A percentile compares a stretch with the other conserved stretches of the same genome.
These are phyloP conservation scores for Diabrotica virgifera DNA, from an alignment of 1,140 invertebrate species.

Conservation along the genomic window DNA sequence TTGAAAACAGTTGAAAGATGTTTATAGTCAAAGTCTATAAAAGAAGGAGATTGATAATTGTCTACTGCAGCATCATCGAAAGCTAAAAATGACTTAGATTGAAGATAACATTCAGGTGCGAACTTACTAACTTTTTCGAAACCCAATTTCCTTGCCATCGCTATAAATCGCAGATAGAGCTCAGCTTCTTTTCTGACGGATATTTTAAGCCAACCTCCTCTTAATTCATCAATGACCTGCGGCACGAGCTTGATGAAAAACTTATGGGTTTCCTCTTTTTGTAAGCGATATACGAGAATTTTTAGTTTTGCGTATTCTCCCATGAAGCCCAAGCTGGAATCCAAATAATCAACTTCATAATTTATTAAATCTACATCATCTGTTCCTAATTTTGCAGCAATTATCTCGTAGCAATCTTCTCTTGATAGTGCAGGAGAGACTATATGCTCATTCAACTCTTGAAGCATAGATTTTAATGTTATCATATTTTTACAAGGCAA, in stretches of 20 bases:
- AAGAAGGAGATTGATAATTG: no score
- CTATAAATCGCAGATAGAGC: no score
- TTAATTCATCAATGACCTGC: no score
- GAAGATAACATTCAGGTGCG: not conserved
- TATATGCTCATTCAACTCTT: not conserved
- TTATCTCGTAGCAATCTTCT: slow-evolving; percentile 3
- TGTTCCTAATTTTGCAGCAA: not conserved
- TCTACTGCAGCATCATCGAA: no score
- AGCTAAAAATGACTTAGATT: no score
- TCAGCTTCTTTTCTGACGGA: no score
- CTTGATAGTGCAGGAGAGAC: not conserved
- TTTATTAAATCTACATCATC: not conserved
- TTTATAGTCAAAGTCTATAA: not conserved
- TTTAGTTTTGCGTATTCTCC: not conserved
- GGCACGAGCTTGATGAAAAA: no score
- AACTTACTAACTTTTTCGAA: not conserved
- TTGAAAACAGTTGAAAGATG: not conserved
- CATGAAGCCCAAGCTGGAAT: not conserved
- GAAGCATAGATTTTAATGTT: not conserved
- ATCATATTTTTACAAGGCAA: not conserved
- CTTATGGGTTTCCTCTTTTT: no score
- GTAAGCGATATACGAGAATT: not conserved
- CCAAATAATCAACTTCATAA: not conserved
- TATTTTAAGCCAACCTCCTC: no score
- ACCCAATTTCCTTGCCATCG: no score